Base-by-base conservation (phyloP, 2,888 invertebrate species). In the Agrypnus murinus region DNA sequence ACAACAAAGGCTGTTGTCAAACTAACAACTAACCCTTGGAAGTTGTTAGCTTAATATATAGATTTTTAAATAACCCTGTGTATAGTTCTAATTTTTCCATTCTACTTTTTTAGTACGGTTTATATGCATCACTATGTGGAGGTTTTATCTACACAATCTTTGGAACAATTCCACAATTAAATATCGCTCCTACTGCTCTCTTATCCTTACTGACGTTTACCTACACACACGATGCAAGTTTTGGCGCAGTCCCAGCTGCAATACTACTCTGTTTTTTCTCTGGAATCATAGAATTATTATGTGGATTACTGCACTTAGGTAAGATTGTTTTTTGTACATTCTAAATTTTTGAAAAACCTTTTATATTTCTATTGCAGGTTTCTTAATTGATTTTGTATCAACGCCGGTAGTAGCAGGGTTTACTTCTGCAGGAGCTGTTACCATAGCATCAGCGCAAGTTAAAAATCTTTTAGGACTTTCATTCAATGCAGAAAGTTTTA, bases 51-150 rank as follows among this genome's bases (percentile, higher is more conserved):
- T n/a, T n/a, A n/a, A n/a, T n/a, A n/a, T n/a, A n/a, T n/a, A n/a
- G n/a, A 12, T 45, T 45, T 15, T 2, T 6, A 5, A 5, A 19
- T 50, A 7, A 9, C 19, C 3, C 14, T 53, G 2, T 4, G 9
- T 5, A 31, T 53, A 31, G 19, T 46, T 46, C 12, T 19, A 17
- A 17, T 46, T 25, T 25, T 3, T 25, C 2, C 5, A 3, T 46
- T 46, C 2, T 12, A 3, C n/a, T n/a, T n/a, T 85, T 86, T 70
- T 89, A 95, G 92, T 95, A 92, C 86, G 95, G 95, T 0, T 87
- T 95, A n/a, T 95, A 95, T 86, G 92, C 94, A 0, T 92, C 94
- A 0, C 91, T 95, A 77, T 89, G 90, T 79, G 94, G 94, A 4
- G 92, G 93, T 69, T 91, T 94, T 78, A 88, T 94, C 12, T 95